Percentiles rank a stretch among this genome's conserved stretches.
These are phyloP conservation scores for Pterostichus madidus DNA, from an alignment of 2,888 invertebrate species.

Conservation along the genomic window DNA sequence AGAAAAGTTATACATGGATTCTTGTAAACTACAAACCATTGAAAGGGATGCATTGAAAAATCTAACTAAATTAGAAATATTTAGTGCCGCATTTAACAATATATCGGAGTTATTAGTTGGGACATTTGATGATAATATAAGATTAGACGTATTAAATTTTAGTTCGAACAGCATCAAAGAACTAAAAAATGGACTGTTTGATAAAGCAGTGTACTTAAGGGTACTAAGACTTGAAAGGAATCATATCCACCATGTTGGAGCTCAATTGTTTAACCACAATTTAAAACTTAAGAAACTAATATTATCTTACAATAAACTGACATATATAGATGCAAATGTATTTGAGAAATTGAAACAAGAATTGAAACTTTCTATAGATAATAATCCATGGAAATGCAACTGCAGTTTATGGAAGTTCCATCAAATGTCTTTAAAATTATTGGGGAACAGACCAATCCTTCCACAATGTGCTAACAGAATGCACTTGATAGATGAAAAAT, in stretches of 20 bases:
- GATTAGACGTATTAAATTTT: background rate
- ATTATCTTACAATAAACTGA: background rate
- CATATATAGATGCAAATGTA: background rate
- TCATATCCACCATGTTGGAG: background rate
- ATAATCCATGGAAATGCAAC: background rate
- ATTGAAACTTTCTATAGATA: background rate
- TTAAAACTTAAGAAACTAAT: background rate
- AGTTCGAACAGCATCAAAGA: background rate
- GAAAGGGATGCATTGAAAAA: too few species aligned
- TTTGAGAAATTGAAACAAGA: slow-evolving; percentile 4
- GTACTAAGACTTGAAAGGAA: background rate
- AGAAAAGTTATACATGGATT: too few species aligned
- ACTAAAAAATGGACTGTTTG: slow-evolving; percentile 1
- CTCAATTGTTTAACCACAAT: background rate
- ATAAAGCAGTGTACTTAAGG: background rate
- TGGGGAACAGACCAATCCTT: too few species aligned
- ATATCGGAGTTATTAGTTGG: slow-evolving; percentile 3
- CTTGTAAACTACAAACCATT: too few species aligned
- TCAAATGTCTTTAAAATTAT: background rate
- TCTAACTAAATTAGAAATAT: too few species aligned
- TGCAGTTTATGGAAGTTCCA: background rate
- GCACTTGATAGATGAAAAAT: background rate
- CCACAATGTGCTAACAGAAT: background rate
- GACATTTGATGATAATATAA: background rate
- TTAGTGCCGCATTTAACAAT: background rate